These are phyloP conservation scores for Rhynchopsitta pachyrhyncha DNA, from an alignment of 2,113 vertebrate genomes.

Conservation along the genomic window DNA sequence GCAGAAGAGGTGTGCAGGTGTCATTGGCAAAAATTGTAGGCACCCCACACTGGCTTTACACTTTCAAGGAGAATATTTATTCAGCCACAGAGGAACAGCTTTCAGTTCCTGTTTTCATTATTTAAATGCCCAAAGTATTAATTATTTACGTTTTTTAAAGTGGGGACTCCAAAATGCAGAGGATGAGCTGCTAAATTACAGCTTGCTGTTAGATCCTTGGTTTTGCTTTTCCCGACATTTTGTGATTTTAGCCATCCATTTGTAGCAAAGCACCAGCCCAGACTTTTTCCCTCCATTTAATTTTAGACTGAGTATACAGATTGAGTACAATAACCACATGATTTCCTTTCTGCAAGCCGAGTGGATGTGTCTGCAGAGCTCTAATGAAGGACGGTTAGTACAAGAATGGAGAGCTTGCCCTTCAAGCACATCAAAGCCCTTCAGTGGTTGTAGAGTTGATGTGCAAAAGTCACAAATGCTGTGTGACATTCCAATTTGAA, in stretches of 20 bases:
- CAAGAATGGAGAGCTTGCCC: background rate
- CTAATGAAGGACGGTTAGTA: background rate
- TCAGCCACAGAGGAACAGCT: background rate
- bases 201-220: background rate
- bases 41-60: background rate
- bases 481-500: background rate
- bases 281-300: slow-evolving; percentile 4
- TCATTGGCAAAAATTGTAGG: background rate
- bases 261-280: background rate
- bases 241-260: background rate
- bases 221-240: background rate
- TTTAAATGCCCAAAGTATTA: background rate
- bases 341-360: background rate
- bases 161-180: background rate
- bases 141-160: background rate
- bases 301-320: background rate
- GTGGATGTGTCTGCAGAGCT: slow-evolving; percentile 24
- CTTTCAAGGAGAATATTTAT: background rate
- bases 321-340: slow-evolving; percentile 34
- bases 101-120: background rate
- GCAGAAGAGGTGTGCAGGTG: rapidly evolving
- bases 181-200: background rate
- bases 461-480: background rate
- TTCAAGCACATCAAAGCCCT: slow-evolving; percentile 5
- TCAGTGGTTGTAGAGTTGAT: background rate